Evolutionary conservation across 1,140 invertebrate genomes (phyloP).

Genomic region (Dicyema japonicum): DNA sequence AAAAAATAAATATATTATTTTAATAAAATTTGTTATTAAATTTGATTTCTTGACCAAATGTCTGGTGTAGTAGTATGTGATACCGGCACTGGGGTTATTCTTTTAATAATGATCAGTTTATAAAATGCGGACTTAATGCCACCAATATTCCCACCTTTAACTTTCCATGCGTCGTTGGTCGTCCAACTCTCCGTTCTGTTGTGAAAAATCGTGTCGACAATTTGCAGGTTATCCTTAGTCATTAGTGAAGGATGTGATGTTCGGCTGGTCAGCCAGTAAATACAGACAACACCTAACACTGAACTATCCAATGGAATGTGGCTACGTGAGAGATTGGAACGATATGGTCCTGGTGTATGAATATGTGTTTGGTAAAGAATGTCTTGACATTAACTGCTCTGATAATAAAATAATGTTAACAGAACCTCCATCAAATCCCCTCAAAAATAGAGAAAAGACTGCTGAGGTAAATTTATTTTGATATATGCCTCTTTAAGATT

Average conservation of each 20-base stretch:
- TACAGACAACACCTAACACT: conserved; percentile 80
- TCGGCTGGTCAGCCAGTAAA: conserved; percentile 89
- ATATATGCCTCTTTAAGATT: no score
- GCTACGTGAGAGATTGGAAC: conserved; percentile 67
- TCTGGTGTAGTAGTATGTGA: conserved; percentile 95
- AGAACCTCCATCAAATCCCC: conserved; percentile 97
- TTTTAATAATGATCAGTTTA: no score
- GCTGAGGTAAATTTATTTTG: no score
- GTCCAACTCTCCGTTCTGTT: conserved; percentile 76
- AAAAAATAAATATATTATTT: no score
- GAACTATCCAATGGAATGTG: conserved; percentile 99
- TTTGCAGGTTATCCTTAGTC: conserved; percentile 85
- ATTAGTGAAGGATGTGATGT: conserved; percentile 99
- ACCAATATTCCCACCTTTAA: conserved; percentile 91
- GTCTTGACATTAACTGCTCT: conserved; percentile 68
- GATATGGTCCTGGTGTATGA: conserved; percentile 99
- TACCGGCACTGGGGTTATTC: conserved; percentile 90
- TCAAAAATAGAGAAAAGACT: conserved; percentile 88
- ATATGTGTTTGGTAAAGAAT: conserved; percentile 82
- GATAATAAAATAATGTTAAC: conserved; percentile 83
- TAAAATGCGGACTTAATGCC: conserved; percentile 95
- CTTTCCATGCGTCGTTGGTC: conserved; percentile 87
- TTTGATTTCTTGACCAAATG: no score
- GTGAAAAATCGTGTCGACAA: conserved; percentile 93
- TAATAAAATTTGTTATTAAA: no score